Base-by-base conservation (phyloP, 2,888 invertebrate genomes). In the Heliconius erato region DNA sequence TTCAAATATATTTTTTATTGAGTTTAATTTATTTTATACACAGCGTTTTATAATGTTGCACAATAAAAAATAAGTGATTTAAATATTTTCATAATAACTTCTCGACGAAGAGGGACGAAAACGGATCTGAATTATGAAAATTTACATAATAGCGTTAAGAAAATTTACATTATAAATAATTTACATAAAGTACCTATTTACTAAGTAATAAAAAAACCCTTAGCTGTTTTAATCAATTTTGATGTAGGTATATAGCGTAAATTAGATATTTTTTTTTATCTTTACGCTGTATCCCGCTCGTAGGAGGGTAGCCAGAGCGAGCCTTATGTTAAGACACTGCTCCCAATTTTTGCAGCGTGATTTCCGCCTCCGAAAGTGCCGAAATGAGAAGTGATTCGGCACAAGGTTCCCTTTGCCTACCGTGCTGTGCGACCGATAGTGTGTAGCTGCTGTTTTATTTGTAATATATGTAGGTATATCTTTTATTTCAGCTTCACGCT, bases 121-220 rank as follows among this genome's bases (percentile, higher is more conserved):
- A 71, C n/a, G 7, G 40, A 5, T 44, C n/a, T 6, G 16, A 71
- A 71, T 65, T 14, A 44, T 71, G n/a, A 26, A 71, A 11, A 12
- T 44, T 71, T n/a, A n/a, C n/a, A n/a, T 71, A 44, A 71, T 14
- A 71, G n/a, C 71, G 40, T 44, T 32, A 71, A 44, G 71, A 71
- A 71, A 71, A 71, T 71, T 44, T 44, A n/a, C 44, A 44, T 71
- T 40, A 40, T 44, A 40, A 71, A 71, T 44, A n/a, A 71, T 40
- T 71, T 35, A 40, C 69, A 40, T n/a, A 40, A 32, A 23, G 28
- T 69, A 32, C 49, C 49, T 9, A 59, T 6, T 32, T 68, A 32
- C 32, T 28, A 19, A 32, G 9, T 32, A 7, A 7, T 59, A 32
- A 7, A 68, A 19, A 68, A 49, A 16, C 19, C 32, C 5, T 19